phyloP scores from a whole-genome alignment of 2,888 invertebrate species.

The Ichneumoninae sp. region DNA sequence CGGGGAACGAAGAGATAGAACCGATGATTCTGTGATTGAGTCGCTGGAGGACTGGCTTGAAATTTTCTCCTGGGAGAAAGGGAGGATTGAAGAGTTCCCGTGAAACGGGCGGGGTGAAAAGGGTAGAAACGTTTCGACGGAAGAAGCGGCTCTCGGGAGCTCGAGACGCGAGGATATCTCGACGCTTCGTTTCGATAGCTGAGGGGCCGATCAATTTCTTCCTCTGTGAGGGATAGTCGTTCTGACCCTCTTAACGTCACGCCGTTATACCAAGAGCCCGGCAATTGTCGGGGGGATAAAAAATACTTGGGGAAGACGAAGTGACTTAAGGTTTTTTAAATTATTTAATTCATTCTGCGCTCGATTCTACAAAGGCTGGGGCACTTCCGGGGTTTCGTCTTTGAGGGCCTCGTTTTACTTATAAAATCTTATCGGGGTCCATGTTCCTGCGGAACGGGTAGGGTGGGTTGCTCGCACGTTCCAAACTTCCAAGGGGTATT shows the following conservation, averaged over 20 bases:
- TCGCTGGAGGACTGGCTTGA: constrained; percentile 48
- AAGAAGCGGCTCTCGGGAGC: background rate
- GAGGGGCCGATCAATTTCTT: constrained; percentile 9
- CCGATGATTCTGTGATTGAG: constrained; percentile 65
- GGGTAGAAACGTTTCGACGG: constrained; percentile 15
- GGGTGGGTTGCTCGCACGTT: background rate
- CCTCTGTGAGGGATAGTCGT: background rate
- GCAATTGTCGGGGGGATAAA: constrained; percentile 19
- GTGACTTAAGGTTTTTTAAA: background rate
- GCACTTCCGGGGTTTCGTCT: background rate
- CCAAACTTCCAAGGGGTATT: constrained; percentile 26
- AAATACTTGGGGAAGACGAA: background rate
- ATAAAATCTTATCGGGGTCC: background rate
- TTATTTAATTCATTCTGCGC: constrained; percentile 1
- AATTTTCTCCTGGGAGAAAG: constrained; percentile 47
- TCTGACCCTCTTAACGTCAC: constrained; percentile 27
- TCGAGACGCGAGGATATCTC: background rate
- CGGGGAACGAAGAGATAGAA: background rate
- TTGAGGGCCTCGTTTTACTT: constrained; percentile 10
- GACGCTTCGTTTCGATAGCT: background rate
- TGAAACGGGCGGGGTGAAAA: constrained; percentile 39
- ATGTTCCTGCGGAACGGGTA: background rate
- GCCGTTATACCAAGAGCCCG: constrained; percentile 9
- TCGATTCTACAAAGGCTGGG: background rate
- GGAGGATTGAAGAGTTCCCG: constrained; percentile 47